Evolutionary conservation across 2,797 vertebrate species (phyloP), one percentile per base, ranked within the genome.

Genomic region (Diceros bicornis): DNA sequence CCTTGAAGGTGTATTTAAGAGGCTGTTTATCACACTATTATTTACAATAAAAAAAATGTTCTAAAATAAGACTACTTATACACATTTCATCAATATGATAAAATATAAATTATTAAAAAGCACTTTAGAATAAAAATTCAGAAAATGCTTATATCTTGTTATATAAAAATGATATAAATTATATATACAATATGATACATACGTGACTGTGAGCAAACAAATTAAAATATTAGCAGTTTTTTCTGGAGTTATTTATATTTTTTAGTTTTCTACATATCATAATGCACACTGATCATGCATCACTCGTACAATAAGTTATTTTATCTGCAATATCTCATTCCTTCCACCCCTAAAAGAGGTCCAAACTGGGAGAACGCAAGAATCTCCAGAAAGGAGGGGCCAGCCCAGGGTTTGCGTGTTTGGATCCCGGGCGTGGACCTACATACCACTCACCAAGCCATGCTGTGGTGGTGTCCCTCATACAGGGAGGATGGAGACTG

Each of bases 61-160:
- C 69, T 93, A 50, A 91, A 95, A 74, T 52, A 57, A 82, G 55
- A 83, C 44, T 61, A 72, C 37, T 57, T 52, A 64, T 52, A 84
- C 34, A 89, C 6, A 93, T 41, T 59, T 89, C 41, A 66, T 50
- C 74, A 81, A 7, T 41, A 52, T 1, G 34, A 68, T 62, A 85
- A 89, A 37, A 72, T 25, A 64, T 52, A 83, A 50, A 75, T 66
- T 32, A 93, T 47, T 95, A 71, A 96, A 89, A 83, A 61, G 47
- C 44, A 41, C 47, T 75, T 83, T 32, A 83, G 18, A 92, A 82
- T 69, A 83, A 78, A 96, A 62, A 66, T 68, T 72, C 71, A 77
- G 8, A 47, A 78, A 78, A 86, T 71, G 55, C 23, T 71, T 44
- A 6, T 52, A 95, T 41, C n/a, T 64, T 25, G 4, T 77, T 50